phyloP scores from a whole-genome alignment of 2,797 vertebrate species.

The Smutsia gigantea region DNA sequence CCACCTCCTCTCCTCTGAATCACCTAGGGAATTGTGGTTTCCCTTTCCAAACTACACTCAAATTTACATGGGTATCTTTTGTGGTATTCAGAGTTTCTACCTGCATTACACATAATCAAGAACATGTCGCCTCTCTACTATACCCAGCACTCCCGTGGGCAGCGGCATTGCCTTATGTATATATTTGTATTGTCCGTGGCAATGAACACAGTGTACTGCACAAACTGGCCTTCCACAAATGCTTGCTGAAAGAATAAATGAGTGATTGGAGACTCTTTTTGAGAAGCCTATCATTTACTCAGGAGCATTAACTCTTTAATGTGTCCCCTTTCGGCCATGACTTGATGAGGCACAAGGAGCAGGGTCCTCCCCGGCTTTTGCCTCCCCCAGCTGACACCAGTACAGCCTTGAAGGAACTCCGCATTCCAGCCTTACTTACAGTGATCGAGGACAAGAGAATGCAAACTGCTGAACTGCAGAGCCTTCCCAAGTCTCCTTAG shows the following conservation, averaged over 20 bases:
- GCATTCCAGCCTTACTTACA: slow-evolving; percentile 77
- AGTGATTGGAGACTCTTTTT: not conserved
- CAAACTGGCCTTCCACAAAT: not conserved
- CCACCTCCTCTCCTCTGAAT: not conserved
- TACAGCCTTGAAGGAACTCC: not conserved
- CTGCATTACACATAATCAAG: not conserved
- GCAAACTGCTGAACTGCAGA: slow-evolving; percentile 76
- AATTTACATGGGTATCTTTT: not conserved
- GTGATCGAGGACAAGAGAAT: slow-evolving; percentile 81
- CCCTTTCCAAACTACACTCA: not conserved
- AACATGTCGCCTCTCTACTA: not conserved
- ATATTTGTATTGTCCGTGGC: not conserved
- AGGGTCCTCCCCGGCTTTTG: not conserved
- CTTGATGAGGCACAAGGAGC: not conserved
- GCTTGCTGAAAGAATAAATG: not conserved
- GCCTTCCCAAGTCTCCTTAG: slow-evolving; percentile 77
- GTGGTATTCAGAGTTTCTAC: not conserved
- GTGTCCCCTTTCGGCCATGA: not conserved
- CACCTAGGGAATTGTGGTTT: not conserved
- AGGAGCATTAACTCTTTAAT: not conserved
- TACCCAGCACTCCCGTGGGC: not conserved
- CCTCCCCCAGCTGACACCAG: not conserved
- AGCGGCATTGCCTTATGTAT: too few relatives aligned
- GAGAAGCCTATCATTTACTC: not conserved
- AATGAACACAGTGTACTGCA: not conserved